Conservation (phyloP, 2,888 invertebrate genomes). For the Melolontha melolontha region DNA sequence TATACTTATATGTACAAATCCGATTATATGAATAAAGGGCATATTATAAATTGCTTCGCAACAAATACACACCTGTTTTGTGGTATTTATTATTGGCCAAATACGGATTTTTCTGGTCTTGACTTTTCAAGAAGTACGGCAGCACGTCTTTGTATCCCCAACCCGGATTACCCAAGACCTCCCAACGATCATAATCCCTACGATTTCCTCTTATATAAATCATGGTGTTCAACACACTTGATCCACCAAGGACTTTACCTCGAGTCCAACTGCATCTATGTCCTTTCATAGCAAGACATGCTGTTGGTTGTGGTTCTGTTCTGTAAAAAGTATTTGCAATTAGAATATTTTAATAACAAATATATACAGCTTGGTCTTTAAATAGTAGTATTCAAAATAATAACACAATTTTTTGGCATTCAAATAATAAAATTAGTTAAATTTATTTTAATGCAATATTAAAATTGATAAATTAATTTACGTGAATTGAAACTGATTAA, state of each 20-base stretch:
- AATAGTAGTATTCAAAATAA: too few species aligned
- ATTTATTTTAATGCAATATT: too few species aligned
- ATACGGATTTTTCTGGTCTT: slow-evolving; percentile 91
- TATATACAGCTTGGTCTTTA: too few species aligned
- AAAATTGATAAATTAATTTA: too few species aligned
- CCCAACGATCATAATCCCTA: slow-evolving; percentile 91
- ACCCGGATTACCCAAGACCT: slow-evolving; percentile 84
- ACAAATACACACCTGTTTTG: slow-evolving; percentile 70
- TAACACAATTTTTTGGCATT: too few species aligned
- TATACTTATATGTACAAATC: too few species aligned
- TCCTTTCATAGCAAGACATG: slow-evolving; percentile 89
- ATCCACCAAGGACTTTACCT: slow-evolving; percentile 90
- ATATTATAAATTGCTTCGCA: too few species aligned
- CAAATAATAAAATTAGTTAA: too few species aligned
- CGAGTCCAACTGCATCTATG: slow-evolving; percentile 90
- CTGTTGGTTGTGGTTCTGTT: slow-evolving; percentile 84
- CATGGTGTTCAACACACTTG: slow-evolving; percentile 91
- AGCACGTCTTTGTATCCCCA: slow-evolving; percentile 88
- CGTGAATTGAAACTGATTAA: too few species aligned
- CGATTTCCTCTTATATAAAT: slow-evolving; percentile 90
- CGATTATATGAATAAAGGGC: too few species aligned
- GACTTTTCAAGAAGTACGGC: slow-evolving; percentile 87
- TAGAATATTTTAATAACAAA: too few species aligned
- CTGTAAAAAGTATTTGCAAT: slow-evolving; percentile 65
- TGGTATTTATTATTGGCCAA: slow-evolving; percentile 82